Evolutionary conservation across 1,140 invertebrate genomes (phyloP).

Genomic region (Zaprionus gabonicus): DNA sequence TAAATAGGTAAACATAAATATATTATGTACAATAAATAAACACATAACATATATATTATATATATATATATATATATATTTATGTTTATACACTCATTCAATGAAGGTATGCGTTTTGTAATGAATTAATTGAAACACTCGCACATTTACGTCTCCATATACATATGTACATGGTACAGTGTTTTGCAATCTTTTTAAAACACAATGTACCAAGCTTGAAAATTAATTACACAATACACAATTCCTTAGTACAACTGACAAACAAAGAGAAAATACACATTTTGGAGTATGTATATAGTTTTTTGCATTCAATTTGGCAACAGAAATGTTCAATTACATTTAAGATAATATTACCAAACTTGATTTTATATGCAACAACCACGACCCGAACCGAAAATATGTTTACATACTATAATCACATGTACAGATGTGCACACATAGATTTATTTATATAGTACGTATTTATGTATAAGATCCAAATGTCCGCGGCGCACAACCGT

Average conservation of each 20-base stretch:
- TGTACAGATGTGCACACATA: slow-evolving; percentile 1
- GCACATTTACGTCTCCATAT: slow-evolving; percentile 12
- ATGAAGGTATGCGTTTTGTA: neutral
- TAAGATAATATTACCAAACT: slow-evolving; percentile 5
- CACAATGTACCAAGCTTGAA: slow-evolving; percentile 9
- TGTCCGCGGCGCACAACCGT: slow-evolving; percentile 36
- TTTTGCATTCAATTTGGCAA: slow-evolving; percentile 24
- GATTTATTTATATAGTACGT: slow-evolving; percentile 13
- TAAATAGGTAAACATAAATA: neutral
- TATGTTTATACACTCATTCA: neutral
- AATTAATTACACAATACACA: slow-evolving; percentile 41
- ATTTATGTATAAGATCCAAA: slow-evolving; percentile 11
- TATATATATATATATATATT: neutral
- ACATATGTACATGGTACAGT: neutral
- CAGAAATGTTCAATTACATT: slow-evolving; percentile 31
- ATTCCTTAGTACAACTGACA: slow-evolving; percentile 15
- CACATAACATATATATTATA: neutral
- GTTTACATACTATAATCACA: slow-evolving; percentile 36
- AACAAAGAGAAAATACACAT: slow-evolving; percentile 1
- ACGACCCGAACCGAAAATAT: slow-evolving; percentile 50
- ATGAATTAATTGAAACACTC: slow-evolving; percentile 9
- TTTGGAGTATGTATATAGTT: neutral
- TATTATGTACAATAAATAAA: neutral
- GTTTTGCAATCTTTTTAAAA: slow-evolving; percentile 1
- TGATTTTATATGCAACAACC: slow-evolving; percentile 43